Percentiles rank a stretch among this genome's conserved stretches.
phyloP scores from a whole-genome alignment of 1,140 invertebrate genomes.

The Drosophila pruinosa region DNA sequence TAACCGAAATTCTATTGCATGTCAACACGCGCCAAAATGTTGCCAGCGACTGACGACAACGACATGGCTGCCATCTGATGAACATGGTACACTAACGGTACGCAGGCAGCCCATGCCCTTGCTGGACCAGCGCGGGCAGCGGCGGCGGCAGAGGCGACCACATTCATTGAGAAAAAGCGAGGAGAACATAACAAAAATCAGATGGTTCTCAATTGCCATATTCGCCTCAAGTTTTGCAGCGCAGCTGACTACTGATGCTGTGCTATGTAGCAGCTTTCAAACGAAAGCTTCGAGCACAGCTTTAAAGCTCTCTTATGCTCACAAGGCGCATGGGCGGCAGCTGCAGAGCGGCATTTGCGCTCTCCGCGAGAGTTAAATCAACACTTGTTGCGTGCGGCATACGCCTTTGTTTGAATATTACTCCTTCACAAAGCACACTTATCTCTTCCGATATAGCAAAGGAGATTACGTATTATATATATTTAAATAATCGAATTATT shows the following conservation, averaged over 20 bases:
- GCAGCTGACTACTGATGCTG: constrained; percentile 72
- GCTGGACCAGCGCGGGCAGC: not conserved
- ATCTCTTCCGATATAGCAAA: too few relatives aligned
- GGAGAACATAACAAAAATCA: constrained; percentile 67
- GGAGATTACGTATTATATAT: too few relatives aligned
- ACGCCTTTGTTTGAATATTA: too few relatives aligned
- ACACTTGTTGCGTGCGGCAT: constrained; percentile 55
- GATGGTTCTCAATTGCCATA: constrained; percentile 42
- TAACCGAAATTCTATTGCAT: constrained; percentile 65
- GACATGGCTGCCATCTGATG: constrained; percentile 42
- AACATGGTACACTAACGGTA: constrained; percentile 9
- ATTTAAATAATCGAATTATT: too few relatives aligned
- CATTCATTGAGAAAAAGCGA: constrained; percentile 60
- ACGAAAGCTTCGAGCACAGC: constrained; percentile 22
- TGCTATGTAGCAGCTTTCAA: constrained; percentile 23
- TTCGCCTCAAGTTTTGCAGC: constrained; percentile 58
- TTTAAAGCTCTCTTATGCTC: constrained; percentile 19
- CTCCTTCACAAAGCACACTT: not conserved
- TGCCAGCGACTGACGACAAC: constrained; percentile 75
- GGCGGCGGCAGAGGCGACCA: not conserved
- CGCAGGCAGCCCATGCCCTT: not conserved
- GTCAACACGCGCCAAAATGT: constrained; percentile 82
- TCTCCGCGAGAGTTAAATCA: not conserved
- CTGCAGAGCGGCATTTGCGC: constrained; percentile 37
- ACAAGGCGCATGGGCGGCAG: constrained; percentile 17